Evolutionary conservation across 2,888 invertebrate genomes (phyloP).

Genomic region (Busseola fusca): DNA sequence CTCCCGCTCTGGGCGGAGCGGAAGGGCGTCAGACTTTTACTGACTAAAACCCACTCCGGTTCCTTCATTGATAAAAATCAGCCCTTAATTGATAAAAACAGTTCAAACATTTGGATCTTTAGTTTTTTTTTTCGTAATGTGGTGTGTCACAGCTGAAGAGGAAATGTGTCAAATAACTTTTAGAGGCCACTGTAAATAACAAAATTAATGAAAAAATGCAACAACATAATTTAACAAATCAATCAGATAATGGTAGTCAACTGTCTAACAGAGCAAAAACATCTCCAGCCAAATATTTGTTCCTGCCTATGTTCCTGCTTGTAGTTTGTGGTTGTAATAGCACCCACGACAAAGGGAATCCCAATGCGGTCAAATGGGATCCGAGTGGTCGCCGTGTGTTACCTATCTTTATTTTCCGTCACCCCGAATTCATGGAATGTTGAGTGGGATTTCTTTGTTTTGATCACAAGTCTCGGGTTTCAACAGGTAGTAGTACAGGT

Average conservation of each 20-base stretch:
- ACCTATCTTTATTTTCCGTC: slow-evolving; percentile 48
- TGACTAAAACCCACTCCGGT: too few relatives aligned
- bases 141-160: not conserved
- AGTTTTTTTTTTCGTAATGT: too few relatives aligned
- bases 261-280: slow-evolving; percentile 2
- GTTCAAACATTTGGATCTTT: too few relatives aligned
- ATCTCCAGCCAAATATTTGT: slow-evolving; percentile 15
- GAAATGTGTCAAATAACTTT: not conserved
- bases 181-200: not conserved
- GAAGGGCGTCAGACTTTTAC: too few relatives aligned
- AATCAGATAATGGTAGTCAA: not conserved
- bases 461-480: slow-evolving; percentile 18
- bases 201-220: not conserved
- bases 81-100: too few relatives aligned
- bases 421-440: slow-evolving; percentile 30
- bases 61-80: too few relatives aligned
- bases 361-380: slow-evolving; percentile 38
- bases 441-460: slow-evolving; percentile 41
- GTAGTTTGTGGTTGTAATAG: slow-evolving; percentile 33
- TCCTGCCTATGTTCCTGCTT: slow-evolving; percentile 7
- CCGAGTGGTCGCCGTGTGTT: slow-evolving; percentile 18
- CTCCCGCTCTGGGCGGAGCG: too few relatives aligned
- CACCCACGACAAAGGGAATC: slow-evolving; percentile 33
- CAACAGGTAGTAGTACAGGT: slow-evolving; percentile 26
- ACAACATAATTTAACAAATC: not conserved